Evolutionary conservation across 2,113 vertebrate genomes (phyloP).

Genomic region (Dascyllus trimaculatus): DNA sequence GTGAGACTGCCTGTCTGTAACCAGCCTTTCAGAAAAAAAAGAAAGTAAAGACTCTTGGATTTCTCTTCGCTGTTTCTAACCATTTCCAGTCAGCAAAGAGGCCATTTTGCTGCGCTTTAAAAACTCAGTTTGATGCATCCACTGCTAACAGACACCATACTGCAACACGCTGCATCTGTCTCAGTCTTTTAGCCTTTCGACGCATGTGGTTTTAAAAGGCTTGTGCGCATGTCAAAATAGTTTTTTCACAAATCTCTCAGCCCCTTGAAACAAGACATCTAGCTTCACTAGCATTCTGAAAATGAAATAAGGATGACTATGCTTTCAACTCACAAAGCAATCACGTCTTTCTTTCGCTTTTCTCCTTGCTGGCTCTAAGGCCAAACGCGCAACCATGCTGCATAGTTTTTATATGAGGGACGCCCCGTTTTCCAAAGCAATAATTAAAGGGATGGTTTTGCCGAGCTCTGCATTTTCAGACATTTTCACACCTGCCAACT

Average conservation of each 20-base stretch:
- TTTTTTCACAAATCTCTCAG: not conserved
- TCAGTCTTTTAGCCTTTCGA: not conserved
- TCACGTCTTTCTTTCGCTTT: not conserved
- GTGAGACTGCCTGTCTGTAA: constrained; percentile 43
- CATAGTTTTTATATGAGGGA: not conserved
- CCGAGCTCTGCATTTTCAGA: constrained; percentile 12
- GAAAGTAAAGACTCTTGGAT: constrained; percentile 25
- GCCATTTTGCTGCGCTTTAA: constrained; percentile 35
- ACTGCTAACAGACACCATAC: not conserved
- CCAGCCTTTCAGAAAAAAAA: constrained; percentile 22
- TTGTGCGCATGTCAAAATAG: not conserved
- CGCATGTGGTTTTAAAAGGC: not conserved
- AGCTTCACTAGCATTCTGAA: not conserved
- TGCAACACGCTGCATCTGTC: not conserved
- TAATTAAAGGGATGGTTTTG: constrained; percentile 10
- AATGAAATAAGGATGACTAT: not conserved
- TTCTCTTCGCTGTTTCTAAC: constrained; percentile 22
- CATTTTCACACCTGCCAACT: constrained; percentile 3
- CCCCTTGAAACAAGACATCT: not conserved
- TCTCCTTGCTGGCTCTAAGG: not conserved
- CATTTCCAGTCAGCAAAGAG: constrained; percentile 5
- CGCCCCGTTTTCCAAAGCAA: not conserved
- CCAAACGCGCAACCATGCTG: not conserved
- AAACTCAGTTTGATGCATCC: constrained; percentile 14
- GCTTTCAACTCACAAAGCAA: not conserved